Base-by-base conservation (phyloP, 2,797 vertebrate genomes). In the Furcifer pardalis region DNA sequence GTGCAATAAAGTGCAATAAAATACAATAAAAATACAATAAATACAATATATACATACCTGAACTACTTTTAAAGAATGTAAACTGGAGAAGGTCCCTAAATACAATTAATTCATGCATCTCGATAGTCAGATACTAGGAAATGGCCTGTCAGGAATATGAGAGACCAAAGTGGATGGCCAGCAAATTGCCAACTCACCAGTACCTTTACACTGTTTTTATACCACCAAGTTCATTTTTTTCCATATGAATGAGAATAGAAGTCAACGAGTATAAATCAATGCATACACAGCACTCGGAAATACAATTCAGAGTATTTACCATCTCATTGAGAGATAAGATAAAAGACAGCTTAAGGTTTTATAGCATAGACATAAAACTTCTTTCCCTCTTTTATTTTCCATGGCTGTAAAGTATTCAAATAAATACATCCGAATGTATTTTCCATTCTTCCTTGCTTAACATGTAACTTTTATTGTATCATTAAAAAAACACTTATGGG, bases 401-500 rank as follows among this genome's bases (percentile, higher is more conserved):
- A 90, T 23, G 59, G 66, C 62, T 91, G 35, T 92, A 94, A 95
- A 92, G 5, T 78, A 77, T 86, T 92, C 88, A 84, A 89, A 86
- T 60, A 93, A 62, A 71, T 90, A 93, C 35, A 86, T 88, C 79
- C 84, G 81, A 90, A 84, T 80, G 91, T 76, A 89, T 94, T 94
- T 94, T 87, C 83, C 83, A 63, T 79, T 87, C 81, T 89, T 89
- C 73, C 84, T 89, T 90, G 88, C 84, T 91, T 87, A 44, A 85
- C 91, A 82, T 93, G 83, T 93, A 92, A 93, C 89, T 92, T 95
- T 95, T 92, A 95, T 89, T 84, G 81, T 81, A 85, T 92, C 84
- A 86, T 86, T 86, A 94, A 94, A 90, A 79, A 49, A 88, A 91
- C 94, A 90, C 90, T 90, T 91, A 25, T 44, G 88, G 86, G 59